These are phyloP conservation scores for Yoshiicerus persimilis DNA, from an alignment of 1,140 invertebrate species.

Conservation along the genomic window DNA sequence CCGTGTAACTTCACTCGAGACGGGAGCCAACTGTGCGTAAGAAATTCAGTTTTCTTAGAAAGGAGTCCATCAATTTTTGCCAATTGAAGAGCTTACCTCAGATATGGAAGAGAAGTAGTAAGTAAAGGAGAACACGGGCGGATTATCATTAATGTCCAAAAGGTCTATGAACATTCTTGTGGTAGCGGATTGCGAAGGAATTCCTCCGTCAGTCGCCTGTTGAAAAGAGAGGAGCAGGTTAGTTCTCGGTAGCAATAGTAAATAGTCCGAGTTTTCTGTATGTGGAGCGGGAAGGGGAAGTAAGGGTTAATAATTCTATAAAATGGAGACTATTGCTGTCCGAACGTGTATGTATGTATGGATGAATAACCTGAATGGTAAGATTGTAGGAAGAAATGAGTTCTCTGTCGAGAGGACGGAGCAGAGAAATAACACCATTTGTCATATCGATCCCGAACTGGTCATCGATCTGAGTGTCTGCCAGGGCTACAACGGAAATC, in stretches of 20 bases:
- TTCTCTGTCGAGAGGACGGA: slow-evolving; percentile 82
- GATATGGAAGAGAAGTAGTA: slow-evolving; percentile 72
- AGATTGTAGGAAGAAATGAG: slow-evolving; percentile 79
- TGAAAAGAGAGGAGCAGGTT: neutral
- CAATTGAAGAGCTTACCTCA: slow-evolving; percentile 57
- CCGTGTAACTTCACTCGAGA: slow-evolving; percentile 74
- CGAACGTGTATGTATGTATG: neutral
- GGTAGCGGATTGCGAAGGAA: slow-evolving; percentile 64
- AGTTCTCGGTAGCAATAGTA: neutral
- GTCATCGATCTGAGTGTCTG: slow-evolving; percentile 70
- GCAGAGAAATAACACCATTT: slow-evolving; percentile 80
- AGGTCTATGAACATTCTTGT: slow-evolving; percentile 64
- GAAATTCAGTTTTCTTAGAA: slow-evolving; percentile 18
- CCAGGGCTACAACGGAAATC: slow-evolving; percentile 60
- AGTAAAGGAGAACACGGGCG: slow-evolving; percentile 81
- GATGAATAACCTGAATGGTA: slow-evolving; percentile 61
- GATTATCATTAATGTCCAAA: slow-evolving; percentile 89
- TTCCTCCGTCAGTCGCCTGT: slow-evolving; percentile 72
- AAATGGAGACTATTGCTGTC: neutral
- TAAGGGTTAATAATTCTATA: neutral
- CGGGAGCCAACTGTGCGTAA: slow-evolving; percentile 59
- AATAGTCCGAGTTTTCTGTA: neutral
- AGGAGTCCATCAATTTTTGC: neutral
- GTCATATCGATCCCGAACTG: slow-evolving; percentile 73
- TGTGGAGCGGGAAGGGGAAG: neutral